Base-by-base conservation (phyloP, 2,888 invertebrate species). In the Myathropa florea region DNA sequence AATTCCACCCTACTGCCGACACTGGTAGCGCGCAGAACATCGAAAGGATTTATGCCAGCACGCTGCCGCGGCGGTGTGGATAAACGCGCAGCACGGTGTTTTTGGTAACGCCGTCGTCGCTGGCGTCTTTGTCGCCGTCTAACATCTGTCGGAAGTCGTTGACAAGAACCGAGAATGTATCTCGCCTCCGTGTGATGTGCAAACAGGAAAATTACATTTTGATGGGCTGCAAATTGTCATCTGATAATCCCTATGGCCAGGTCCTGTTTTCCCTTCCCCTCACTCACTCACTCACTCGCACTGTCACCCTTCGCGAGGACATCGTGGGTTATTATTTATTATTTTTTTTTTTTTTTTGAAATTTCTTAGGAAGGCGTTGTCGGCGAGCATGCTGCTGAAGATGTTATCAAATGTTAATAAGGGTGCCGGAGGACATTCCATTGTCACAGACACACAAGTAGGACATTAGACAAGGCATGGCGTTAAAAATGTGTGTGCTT, bases 141-240 rank as follows among this genome's bases (percentile, higher is more conserved):
- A 89, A 89, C 89, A 89, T 89, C 89, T 89, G 89, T 89, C 89
- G 89, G 89, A 89, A 89, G 89, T 89, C 88, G 89, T 87, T 88
- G 84, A 75, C 86, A 86, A 86, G 63, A 65, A 79, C 78, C 70
- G 75, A 83, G 71, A 75, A 83, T 67, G 83, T 86, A 78, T 75
- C 86, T 86, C 83, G 86, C 77, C 85, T 85, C 36, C 67, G 81
- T 84, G 81, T 71, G 84, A 82, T 81, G 77, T 85, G 59, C 71
- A 72, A 88, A 88, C 84, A 80, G 76, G 88, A 88, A 89, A 89
- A 89, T 89, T 89, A 89, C 89, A 83, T 86, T 89, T 89, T 89
- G 89, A 89, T 89, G 88, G 88, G 88, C 89, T 89, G 89, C 89
- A 89, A 89, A 89, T 89, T 89, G 88, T 89, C 89, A 88, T 88